Conservation (phyloP, 2,113 vertebrate species). For the Progne subis region DNA sequence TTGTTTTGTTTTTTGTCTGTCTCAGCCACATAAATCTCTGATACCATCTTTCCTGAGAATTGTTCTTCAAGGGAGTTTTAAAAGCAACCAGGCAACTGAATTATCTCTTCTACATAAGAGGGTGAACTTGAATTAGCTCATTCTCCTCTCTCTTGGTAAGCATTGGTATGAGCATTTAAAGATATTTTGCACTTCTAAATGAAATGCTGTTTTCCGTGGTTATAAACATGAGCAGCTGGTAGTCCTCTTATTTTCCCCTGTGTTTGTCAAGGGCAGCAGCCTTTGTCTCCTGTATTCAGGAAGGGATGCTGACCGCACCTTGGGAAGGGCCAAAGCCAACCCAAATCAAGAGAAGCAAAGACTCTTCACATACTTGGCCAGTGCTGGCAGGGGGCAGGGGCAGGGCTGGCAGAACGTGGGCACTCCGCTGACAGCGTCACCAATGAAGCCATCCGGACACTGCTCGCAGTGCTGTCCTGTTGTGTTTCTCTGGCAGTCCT, state of each 20-base stretch:
- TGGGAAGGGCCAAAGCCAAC: background rate
- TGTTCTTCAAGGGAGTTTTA: background rate
- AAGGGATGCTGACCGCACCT: background rate
- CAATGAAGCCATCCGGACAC: conserved; percentile 85
- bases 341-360: background rate
- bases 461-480: conserved; percentile 89
- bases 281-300: background rate
- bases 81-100: background rate
- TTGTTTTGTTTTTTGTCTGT: background rate
- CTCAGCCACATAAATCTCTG: background rate
- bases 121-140: background rate
- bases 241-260: background rate
- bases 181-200: background rate
- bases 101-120: background rate
- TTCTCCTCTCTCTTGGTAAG: background rate
- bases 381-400: conserved; percentile 84
- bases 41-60: background rate
- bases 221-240: background rate
- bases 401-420: conserved; percentile 83
- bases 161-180: background rate
- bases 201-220: background rate
- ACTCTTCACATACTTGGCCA: conserved; percentile 83
- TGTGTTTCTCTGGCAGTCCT: conserved; percentile 90
- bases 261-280: background rate
- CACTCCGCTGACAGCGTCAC: conserved; percentile 56